phyloP scores from a whole-genome alignment of 2,113 vertebrate genomes.

The Aspidoscelis tigris region DNA sequence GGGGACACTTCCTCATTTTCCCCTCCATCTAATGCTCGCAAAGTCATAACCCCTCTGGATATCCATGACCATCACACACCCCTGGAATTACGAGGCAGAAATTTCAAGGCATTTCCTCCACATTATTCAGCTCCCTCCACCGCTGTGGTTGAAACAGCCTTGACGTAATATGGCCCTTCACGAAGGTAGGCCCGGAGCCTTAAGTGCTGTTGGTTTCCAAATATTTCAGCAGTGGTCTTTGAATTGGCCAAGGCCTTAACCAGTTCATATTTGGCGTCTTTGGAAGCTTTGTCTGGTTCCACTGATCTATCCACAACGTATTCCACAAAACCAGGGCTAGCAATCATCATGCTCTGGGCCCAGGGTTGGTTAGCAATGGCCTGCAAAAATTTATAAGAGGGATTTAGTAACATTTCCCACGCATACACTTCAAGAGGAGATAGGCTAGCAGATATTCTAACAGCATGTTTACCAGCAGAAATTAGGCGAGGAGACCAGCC shows the following conservation, averaged over 20 bases:
- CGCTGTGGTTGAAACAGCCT: conserved; percentile 84
- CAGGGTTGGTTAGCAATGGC: conserved; percentile 90
- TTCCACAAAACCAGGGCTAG: conserved; percentile 92
- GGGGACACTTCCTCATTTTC: conserved; percentile 11
- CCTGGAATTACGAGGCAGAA: not conserved
- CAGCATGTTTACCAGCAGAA: not conserved
- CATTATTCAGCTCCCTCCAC: conserved; percentile 91
- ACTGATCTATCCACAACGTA: conserved; percentile 91
- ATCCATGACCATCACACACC: not conserved
- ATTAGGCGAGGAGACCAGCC: not conserved
- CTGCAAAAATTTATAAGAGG: conserved; percentile 66
- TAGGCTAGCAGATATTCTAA: too few species aligned
- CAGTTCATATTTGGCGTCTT: conserved; percentile 94
- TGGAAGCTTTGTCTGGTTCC: conserved; percentile 88
- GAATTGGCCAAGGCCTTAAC: conserved; percentile 88
- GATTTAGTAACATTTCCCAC: too few species aligned
- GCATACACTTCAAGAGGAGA: too few species aligned
- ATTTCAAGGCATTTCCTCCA: not conserved
- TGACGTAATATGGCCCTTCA: conserved; percentile 92
- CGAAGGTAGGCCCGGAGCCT: conserved; percentile 87
- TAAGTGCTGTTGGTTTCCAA: conserved; percentile 90
- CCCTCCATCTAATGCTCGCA: not conserved
- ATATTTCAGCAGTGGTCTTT: conserved; percentile 81
- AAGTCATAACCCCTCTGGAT: conserved; percentile 2
- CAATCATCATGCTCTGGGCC: conserved; percentile 92